Evolutionary conservation across 2,888 invertebrate species (phyloP).

Genomic region (Odontothrips loti): DNA sequence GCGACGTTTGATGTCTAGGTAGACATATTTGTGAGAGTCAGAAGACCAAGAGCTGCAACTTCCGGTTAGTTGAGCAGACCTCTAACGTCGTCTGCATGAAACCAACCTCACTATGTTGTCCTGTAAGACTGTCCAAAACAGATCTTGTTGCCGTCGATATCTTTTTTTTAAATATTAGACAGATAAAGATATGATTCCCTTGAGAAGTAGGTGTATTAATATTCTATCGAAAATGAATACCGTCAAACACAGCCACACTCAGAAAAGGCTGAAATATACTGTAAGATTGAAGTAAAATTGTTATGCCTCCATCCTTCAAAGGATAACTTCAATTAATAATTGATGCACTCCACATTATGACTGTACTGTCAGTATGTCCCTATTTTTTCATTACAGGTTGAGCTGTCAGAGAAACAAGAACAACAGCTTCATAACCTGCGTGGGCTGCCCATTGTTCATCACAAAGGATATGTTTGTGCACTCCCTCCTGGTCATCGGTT

Average conservation of each 20-base stretch:
- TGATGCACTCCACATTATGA: neutral
- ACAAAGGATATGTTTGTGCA: conserved; percentile 37
- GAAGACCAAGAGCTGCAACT: no score
- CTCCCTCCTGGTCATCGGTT: conserved; percentile 38
- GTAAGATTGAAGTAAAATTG: neutral
- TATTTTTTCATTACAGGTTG: neutral
- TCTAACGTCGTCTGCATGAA: no score
- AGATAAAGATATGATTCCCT: no score
- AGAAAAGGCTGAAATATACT: neutral
- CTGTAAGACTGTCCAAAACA: no score
- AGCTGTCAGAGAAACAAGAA: conserved; percentile 18
- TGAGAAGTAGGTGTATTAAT: neutral
- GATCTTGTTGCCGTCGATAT: no score
- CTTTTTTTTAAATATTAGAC: no score
- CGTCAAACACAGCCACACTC: neutral
- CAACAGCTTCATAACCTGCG: neutral
- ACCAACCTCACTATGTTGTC: no score
- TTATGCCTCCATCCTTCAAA: neutral
- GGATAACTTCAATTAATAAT: neutral
- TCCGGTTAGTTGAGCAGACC: no score
- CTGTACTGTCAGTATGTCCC: no score
- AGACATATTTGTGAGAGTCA: no score
- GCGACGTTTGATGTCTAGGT: no score
- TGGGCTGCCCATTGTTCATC: conserved; percentile 37
- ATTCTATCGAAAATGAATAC: neutral